Evolutionary conservation across 2,888 invertebrate genomes (phyloP), one percentile per base, ranked within the genome.

Genomic region (Sesia apiformis): DNA sequence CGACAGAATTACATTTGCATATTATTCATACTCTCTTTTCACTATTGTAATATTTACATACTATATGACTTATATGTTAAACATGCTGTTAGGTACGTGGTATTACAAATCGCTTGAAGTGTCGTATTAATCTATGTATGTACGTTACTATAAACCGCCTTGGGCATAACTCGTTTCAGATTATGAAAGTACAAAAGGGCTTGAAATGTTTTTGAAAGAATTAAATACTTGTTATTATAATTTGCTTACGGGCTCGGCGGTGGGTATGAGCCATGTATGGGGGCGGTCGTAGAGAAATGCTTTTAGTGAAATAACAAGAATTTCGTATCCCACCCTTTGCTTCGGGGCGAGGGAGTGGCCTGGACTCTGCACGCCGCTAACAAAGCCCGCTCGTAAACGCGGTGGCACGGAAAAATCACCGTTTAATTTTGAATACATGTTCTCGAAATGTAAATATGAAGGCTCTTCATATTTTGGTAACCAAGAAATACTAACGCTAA

Each of bases 251-350:
- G 65, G 64, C 56, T 63, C 58, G 57, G 23, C 23, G 23, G 23
- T 58, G 60, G 60, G 62, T 56, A 59, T 53, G 62, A 58, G 57
- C 56, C 57, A 23, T 23, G 23, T 23, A 23, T 23, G 23, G 23
- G 38, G 63, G 59, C 60, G 61, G 65, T 57, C 64, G 61, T 60
- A 58, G 60, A 64, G 64, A 69, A 74, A 76, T 70, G 67, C 70
- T 74, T 74, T 74, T 70, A 76, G 69, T 63, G 64, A 71, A 75
- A 76, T 76, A 72, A 70, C 70, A 69, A 65, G 67, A 70, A 72
- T 72, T 69, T 70, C 61, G 61, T 65, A 55, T 61, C 52, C 51
- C 57, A 57, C 49, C 56, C 49, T 50, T 50, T 6, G 5, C 38
- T 4, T 23, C 49, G 8, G 8, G 8, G 46, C n/a, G 8, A 46